phyloP scores from a whole-genome alignment of 2,888 invertebrate species.

The Anarsia innoxiella region DNA sequence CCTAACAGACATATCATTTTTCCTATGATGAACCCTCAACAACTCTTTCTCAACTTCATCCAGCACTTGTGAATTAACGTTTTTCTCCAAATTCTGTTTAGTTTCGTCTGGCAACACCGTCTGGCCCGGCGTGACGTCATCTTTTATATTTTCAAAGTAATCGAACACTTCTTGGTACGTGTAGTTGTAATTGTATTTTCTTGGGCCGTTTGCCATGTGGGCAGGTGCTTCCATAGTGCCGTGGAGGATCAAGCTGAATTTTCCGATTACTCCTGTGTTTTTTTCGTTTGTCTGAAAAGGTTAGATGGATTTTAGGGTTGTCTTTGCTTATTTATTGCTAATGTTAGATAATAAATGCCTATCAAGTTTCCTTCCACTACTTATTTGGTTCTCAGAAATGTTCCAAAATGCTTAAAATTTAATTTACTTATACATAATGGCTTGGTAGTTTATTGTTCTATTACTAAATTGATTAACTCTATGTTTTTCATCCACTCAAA shows the following conservation, averaged over 20 bases:
- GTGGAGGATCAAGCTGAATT: constrained; percentile 78
- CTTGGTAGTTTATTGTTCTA: no score
- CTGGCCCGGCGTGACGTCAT: constrained; percentile 24
- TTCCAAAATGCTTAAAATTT: not conserved
- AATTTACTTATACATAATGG: no score
- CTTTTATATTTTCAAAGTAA: constrained; percentile 26
- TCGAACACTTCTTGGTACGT: constrained; percentile 35
- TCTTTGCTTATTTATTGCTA: no score
- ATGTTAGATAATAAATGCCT: no score
- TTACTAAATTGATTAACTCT: no score
- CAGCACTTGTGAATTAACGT: no score
- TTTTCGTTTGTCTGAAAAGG: constrained; percentile 41
- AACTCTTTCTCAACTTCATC: constrained; percentile 50
- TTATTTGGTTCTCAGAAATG: no score
- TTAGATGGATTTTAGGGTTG: not conserved
- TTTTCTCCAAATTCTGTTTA: no score
- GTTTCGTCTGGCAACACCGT: constrained; percentile 21
- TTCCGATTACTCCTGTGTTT: constrained; percentile 76
- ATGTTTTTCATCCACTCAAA: no score
- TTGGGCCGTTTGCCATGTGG: constrained; percentile 75
- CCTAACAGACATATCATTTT: constrained; percentile 3
- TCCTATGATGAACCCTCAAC: constrained; percentile 50
- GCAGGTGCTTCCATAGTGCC: constrained; percentile 79
- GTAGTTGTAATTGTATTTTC: constrained; percentile 71
- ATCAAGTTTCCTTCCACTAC: no score